Base-by-base conservation (phyloP, 2,888 invertebrate species). In the Catotricha subobsoleta region DNA sequence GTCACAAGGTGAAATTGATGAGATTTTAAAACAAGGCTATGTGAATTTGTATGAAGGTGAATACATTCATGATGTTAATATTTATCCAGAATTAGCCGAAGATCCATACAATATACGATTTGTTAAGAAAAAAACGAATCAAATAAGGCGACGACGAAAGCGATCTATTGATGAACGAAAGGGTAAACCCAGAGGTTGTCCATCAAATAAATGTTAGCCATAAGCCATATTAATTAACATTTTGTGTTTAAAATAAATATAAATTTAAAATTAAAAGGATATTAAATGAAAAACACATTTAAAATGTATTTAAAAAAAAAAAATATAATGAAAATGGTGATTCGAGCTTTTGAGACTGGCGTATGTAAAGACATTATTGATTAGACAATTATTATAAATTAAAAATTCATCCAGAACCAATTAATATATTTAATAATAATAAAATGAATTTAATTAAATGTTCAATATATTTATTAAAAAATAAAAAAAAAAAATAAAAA, bases 31-130 rank as follows among this genome's bases (percentile, higher is more conserved):
- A 58, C 71, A 74, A 44, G 90, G 90, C 43, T 78, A 76, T 52
- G 82, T 83, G 43, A 71, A 79, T 28, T 83, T 80, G 51, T 91
- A 90, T 65, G 86, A 88, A 54, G 87, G 84, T 44, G 84, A 88
- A 56, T 92, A 90, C 66, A 79, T 86, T 50, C 88, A 91, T 63
- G 87, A 90, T 57, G 81, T 90, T 25, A 76, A 80, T 51, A 67
- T 77, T 45, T 92, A 90, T 66, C 91, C 92, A 0, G 90, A 92
- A 59, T 69, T 94, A 40, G 87, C 92, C 41, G 94, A 94, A 65
- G 94, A 94, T 67, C 92, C 91, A 7, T 88, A 86, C 67, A 94
- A 94, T 66, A 77, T 95, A 46, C 76, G 82, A 55, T 88, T 91
- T 59, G 72, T 81, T 31, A 87, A 86, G 65, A 82, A 81, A 62